Evolutionary conservation across 2,113 vertebrate genomes (phyloP).

Genomic region (Phalacrocorax carbo): DNA sequence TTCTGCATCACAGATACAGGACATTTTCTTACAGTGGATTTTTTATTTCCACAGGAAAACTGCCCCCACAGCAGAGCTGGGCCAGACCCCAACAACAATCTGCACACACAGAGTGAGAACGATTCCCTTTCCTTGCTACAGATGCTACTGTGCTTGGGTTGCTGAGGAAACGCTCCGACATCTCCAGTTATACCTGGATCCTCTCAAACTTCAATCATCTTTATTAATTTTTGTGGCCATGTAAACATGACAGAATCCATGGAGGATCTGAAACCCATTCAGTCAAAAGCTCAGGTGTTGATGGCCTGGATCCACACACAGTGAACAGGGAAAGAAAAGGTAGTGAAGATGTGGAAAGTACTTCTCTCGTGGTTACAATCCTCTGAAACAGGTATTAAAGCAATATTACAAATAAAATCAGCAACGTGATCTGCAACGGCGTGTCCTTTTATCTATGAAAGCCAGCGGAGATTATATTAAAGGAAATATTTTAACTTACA

Average conservation of each 20-base stretch:
- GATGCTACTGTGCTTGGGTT: not conserved
- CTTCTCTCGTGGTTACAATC: constrained; percentile 55
- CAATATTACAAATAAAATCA: constrained; percentile 53
- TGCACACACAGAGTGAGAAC: not conserved
- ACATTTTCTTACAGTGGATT: not conserved
- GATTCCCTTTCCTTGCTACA: not conserved
- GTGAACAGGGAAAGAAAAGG: not conserved
- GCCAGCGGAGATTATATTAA: constrained; percentile 35
- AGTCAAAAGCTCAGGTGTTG: not conserved
- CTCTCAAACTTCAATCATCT: not conserved
- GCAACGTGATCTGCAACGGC: constrained; percentile 1
- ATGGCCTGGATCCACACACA: constrained; percentile 14
- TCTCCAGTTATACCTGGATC: not conserved
- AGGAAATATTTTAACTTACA: constrained; percentile 52
- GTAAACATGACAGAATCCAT: not conserved
- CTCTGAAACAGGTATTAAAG: constrained; percentile 53
- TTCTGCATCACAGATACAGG: not conserved
- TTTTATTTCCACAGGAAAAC: not conserved
- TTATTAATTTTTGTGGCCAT: not conserved
- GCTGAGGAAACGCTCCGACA: not conserved
- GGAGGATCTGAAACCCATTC: not conserved
- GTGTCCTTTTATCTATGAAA: constrained; percentile 19
- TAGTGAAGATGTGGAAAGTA: constrained; percentile 23
- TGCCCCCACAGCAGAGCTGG: not conserved
- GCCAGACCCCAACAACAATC: not conserved